phyloP scores from a whole-genome alignment of 2,888 invertebrate species.

The Harpagoxenus sublaevis region DNA sequence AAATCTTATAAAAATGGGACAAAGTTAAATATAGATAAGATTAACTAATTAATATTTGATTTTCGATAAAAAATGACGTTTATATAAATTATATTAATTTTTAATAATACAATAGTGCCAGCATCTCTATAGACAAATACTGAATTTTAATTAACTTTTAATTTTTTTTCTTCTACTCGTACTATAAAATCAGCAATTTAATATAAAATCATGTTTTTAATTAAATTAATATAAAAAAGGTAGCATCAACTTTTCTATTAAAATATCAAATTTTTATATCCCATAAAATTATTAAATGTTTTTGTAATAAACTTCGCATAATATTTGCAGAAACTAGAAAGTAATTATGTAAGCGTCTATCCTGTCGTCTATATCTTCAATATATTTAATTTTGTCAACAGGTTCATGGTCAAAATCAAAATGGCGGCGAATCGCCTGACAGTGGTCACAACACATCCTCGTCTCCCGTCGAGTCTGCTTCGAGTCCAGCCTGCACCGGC shows the following conservation, averaged over 20 bases:
- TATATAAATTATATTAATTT: not conserved
- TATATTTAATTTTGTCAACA: slow-evolving; percentile 58
- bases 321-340: not conserved
- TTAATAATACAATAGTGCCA: not conserved
- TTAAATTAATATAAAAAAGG: not conserved
- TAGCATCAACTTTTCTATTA: not conserved
- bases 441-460: slow-evolving; percentile 94
- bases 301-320: not conserved
- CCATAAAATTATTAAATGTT: slow-evolving; percentile 2
- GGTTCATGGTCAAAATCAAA: slow-evolving; percentile 86
- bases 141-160: not conserved
- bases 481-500: slow-evolving; percentile 90
- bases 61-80: not conserved
- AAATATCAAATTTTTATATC: not conserved
- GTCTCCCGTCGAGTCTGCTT: slow-evolving; percentile 92
- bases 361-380: not conserved
- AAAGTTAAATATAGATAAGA: not conserved
- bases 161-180: not conserved
- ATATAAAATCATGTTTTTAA: not conserved
- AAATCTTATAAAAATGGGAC: not conserved
- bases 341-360: not conserved
- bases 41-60: not conserved
- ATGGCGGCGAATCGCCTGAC: slow-evolving; percentile 92
- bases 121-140: not conserved
- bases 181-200: not conserved